These are phyloP conservation scores for Silurus asotus DNA, from an alignment of 2,113 vertebrate genomes.

Conservation along the genomic window DNA sequence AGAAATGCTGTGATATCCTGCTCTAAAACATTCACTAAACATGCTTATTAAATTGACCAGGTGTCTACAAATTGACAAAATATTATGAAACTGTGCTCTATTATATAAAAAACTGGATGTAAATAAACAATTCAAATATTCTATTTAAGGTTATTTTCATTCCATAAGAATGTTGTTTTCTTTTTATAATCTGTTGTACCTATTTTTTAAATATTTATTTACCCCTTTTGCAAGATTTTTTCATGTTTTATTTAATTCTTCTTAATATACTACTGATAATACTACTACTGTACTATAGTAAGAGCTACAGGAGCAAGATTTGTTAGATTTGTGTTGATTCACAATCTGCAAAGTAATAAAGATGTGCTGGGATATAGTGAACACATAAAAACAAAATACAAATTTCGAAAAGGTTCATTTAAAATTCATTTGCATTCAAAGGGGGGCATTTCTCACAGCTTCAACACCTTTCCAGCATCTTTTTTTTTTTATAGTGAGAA, in stretches of 20 bases:
- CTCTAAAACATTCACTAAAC: background rate
- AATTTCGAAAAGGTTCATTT: background rate
- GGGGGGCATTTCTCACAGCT: background rate
- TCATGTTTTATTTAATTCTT: background rate
- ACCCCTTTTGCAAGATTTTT: too few species aligned
- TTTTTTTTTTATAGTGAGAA: background rate
- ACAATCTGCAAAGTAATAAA: background rate
- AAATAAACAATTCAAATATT: background rate
- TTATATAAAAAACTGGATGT: too few species aligned
- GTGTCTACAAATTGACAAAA: background rate
- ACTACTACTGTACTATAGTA: background rate
- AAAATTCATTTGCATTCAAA: background rate
- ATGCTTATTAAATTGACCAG: background rate
- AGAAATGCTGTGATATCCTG: background rate
- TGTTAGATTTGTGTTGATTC: background rate
- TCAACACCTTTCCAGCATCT: background rate
- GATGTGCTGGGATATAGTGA: background rate
- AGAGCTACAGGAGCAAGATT: background rate
- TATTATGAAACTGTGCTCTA: background rate
- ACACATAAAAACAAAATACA: background rate
- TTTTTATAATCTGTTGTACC: background rate
- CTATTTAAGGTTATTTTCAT: background rate
- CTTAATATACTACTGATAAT: background rate
- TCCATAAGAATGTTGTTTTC: background rate
- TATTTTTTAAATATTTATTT: background rate